Conservation (phyloP, 2,113 vertebrate species). For the Benitochromis conjunctus region DNA sequence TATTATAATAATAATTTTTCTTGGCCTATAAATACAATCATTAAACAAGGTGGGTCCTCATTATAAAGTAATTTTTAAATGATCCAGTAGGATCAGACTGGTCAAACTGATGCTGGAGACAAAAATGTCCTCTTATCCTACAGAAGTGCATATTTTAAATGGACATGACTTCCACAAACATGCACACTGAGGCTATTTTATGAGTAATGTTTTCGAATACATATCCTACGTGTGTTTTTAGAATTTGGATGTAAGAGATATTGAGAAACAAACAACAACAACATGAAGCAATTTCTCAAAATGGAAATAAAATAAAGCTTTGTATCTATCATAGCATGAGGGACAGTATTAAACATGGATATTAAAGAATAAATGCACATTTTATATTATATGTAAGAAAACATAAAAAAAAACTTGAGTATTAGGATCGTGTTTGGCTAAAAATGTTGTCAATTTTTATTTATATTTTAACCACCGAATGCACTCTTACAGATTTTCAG, state of each 20-base stretch:
- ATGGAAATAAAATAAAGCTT: not conserved
- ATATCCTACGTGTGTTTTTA: not conserved
- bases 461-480: not conserved
- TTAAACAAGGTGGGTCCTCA: not conserved
- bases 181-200: not conserved
- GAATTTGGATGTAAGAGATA: not conserved
- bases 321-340: not conserved
- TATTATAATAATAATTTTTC: not conserved
- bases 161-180: not conserved
- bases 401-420: not conserved
- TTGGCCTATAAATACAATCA: not conserved
- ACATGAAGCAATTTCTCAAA: not conserved
- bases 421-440: not conserved
- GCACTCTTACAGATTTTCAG: not conserved
- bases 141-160: accelerated
- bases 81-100: not conserved
- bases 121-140: not conserved
- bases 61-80: not conserved
- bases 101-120: not conserved
- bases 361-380: not conserved
- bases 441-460: not conserved
- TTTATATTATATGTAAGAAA: not conserved
- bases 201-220: not conserved
- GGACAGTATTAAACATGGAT: not conserved
- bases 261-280: not conserved